A percentile compares a stretch with the other conserved stretches of the same genome.
These are phyloP conservation scores for Orussus abietinus DNA, from an alignment of 1,140 invertebrate species.

Conservation along the genomic window DNA sequence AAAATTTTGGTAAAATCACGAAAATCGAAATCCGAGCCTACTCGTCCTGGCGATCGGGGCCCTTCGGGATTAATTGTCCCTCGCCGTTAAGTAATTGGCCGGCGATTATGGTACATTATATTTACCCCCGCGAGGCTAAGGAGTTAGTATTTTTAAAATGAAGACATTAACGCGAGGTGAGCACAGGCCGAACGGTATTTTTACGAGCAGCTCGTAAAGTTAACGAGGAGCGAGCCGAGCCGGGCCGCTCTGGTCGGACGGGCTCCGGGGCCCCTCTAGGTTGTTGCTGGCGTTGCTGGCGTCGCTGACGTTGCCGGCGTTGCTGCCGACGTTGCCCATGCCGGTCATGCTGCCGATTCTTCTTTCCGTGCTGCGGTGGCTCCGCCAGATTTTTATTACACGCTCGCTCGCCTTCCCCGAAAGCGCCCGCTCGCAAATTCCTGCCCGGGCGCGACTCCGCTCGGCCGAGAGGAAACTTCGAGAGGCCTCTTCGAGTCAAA, in stretches of 20 bases:
- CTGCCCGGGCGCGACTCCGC: too few relatives aligned
- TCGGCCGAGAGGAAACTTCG: too few relatives aligned
- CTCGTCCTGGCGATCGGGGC: slow-evolving; percentile 1
- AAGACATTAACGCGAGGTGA: slow-evolving; percentile 49
- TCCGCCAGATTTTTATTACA: too few relatives aligned
- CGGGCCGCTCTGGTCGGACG: neutral
- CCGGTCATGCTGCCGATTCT: slow-evolving; percentile 25
- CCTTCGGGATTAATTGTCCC: slow-evolving; percentile 40
- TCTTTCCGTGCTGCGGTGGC: slow-evolving; percentile 19
- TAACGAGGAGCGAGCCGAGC: slow-evolving; percentile 48
- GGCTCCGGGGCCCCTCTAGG: too few relatives aligned
- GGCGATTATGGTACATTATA: slow-evolving; percentile 52
- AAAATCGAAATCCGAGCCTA: neutral
- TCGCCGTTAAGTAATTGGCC: slow-evolving; percentile 50
- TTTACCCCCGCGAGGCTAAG: slow-evolving; percentile 38
- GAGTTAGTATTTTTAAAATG: slow-evolving; percentile 42
- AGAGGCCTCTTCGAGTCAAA: too few relatives aligned
- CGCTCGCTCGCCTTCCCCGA: too few relatives aligned
- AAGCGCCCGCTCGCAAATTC: too few relatives aligned
- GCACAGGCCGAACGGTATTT: slow-evolving; percentile 49
- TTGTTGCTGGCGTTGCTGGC: too few relatives aligned
- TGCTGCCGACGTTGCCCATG: slow-evolving; percentile 21
- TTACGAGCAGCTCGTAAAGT: slow-evolving; percentile 54
- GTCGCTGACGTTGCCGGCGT: slow-evolving; percentile 20
- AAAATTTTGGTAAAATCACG: too few relatives aligned